Percentiles rank a stretch among this genome's conserved stretches.
Conservation (phyloP, 37 sponge, comb jelly and placozoan genomes). For the Theonella swinhoei region DNA sequence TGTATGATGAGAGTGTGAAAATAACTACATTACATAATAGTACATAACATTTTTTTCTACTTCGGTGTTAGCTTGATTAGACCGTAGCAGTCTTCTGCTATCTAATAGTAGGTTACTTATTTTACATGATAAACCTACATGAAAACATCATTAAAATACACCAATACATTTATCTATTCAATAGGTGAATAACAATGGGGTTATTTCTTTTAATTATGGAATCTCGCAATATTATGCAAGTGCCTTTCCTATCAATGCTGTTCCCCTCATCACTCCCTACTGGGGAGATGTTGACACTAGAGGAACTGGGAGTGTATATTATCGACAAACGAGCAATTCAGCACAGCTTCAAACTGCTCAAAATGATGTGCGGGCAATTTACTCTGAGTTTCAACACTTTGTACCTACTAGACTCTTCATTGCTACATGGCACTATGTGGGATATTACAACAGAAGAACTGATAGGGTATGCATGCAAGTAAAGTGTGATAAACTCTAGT, state of each 20-base stretch:
- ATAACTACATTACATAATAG: too few species aligned
- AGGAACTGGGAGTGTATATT: slow-evolving; percentile 8
- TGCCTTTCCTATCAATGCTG: slow-evolving; percentile 12
- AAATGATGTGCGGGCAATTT: not conserved
- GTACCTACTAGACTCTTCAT: slow-evolving; percentile 4
- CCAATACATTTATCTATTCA: not conserved
- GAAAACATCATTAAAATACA: too few species aligned
- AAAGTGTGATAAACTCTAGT: too few species aligned
- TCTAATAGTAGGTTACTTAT: too few species aligned
- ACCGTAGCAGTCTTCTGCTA: too few species aligned
- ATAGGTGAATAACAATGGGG: slow-evolving; percentile 42
- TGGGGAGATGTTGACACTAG: slow-evolving; percentile 55
- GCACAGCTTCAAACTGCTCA: not conserved
- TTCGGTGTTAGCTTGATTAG: too few species aligned
- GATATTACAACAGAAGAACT: not conserved
- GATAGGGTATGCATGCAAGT: too few species aligned
- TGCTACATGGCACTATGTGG: slow-evolving; percentile 35
- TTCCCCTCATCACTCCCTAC: slow-evolving; percentile 5
- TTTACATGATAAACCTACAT: too few species aligned
- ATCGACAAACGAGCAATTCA: slow-evolving; percentile 10
- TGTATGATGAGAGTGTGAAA: too few species aligned
- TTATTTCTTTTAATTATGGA: slow-evolving; percentile 7
- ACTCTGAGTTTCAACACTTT: not conserved
- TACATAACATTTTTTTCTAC: too few species aligned
- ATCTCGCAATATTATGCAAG: not conserved